phyloP scores from a whole-genome alignment of 2,888 invertebrate genomes.

The Rhabditoides inermis region DNA sequence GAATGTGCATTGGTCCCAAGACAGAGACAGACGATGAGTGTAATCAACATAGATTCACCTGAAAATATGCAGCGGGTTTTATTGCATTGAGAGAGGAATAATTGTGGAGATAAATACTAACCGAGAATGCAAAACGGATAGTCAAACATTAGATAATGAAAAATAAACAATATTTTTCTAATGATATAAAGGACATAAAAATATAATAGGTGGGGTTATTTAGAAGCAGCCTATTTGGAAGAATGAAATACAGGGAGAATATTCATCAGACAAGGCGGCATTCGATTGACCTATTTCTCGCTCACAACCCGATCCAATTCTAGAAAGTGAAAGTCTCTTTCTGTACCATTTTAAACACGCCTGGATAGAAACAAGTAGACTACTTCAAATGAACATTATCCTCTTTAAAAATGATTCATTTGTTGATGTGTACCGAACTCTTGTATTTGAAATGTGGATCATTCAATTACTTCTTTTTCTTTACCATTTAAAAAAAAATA shows the following conservation, averaged over 20 bases:
- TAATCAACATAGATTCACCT: constrained; percentile 15
- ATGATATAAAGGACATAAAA: constrained; percentile 12
- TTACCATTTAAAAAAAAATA: constrained; percentile 13
- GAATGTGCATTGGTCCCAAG: constrained; percentile 7
- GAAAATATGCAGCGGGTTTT: constrained; percentile 16
- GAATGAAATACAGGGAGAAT: constrained; percentile 11
- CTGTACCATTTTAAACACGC: constrained; percentile 11
- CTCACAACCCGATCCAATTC: constrained; percentile 10
- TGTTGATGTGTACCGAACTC: constrained; percentile 11
- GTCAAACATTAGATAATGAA: constrained; percentile 8
- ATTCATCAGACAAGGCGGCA: constrained; percentile 9
- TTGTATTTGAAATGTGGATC: too few relatives aligned
- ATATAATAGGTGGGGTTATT: constrained; percentile 14
- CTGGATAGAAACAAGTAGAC: constrained; percentile 6
- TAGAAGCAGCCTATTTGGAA: constrained; percentile 15
- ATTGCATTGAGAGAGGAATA: constrained; percentile 18
- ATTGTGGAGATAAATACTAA: constrained; percentile 9
- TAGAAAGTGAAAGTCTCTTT: constrained; percentile 12
- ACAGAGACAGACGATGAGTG: constrained; percentile 9
- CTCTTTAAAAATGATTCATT: constrained; percentile 14
- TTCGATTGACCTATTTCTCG: constrained; percentile 10
- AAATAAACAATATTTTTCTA: constrained; percentile 12
- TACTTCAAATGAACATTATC: constrained; percentile 9
- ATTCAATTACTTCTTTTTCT: constrained; percentile 11
- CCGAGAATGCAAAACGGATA: constrained; percentile 7